These are phyloP conservation scores for Hemitrygon akajei DNA, from an alignment of 2,797 vertebrate species.

Conservation along the genomic window DNA sequence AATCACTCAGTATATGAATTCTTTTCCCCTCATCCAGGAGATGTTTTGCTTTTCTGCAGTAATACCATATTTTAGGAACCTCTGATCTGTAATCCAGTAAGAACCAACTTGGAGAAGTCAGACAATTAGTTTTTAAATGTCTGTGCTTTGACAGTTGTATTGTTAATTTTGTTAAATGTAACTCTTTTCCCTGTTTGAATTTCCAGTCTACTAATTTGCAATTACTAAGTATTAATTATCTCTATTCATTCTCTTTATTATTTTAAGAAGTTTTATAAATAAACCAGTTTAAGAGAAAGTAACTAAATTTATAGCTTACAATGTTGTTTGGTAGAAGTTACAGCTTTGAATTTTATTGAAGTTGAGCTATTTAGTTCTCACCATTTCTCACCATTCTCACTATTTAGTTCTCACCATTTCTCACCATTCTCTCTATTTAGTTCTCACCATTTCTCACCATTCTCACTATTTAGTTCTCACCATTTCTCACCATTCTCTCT, in stretches of 20 bases:
- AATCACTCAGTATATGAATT: too few species aligned
- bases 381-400: too few species aligned
- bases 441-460: neutral
- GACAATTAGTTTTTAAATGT: neutral
- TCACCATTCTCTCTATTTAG: neutral
- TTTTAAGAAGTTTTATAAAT: neutral
- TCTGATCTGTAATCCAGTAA: neutral
- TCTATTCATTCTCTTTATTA: neutral
- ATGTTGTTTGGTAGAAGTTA: neutral
- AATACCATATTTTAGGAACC: too few species aligned
- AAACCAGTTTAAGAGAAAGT: neutral
- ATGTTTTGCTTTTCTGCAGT: too few species aligned
- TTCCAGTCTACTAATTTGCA: neutral
- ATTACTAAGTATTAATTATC: neutral
- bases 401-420: neutral
- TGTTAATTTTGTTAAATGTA: neutral
- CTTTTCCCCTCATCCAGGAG: too few species aligned
- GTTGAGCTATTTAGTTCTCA: neutral
- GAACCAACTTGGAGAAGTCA: neutral
- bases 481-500: too few species aligned
- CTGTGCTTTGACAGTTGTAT: neutral
- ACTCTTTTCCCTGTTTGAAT: neutral
- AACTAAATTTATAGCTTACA: neutral
- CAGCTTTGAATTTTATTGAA: neutral
- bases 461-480: too few species aligned